Evolutionary conservation across 2,113 vertebrate species (phyloP), one percentile per base, ranked within the genome.

Genomic region (Crotalus helleri): DNA sequence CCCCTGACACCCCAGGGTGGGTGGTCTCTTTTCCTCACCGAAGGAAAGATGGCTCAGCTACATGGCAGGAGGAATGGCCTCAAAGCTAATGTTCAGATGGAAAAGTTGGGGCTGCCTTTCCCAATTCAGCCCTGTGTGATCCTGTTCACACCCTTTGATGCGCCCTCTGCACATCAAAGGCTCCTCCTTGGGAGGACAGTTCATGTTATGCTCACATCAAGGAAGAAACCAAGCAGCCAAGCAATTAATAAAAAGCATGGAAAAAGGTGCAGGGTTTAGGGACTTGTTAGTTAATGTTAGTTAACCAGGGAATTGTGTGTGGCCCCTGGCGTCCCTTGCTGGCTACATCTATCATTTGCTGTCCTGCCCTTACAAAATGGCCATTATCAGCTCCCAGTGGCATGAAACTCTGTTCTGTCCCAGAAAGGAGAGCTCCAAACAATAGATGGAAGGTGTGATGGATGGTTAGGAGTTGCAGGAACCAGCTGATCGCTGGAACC

Each of bases 271-370:
- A 21, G 69, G 69, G 13, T 81, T 81, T 39, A 39, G 69, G 64
- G 33, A n/a, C 13, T 39, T 69, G 61, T 69, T 69, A n/a, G 61
- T 64, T 69, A 69, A 94, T 95, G 89, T 93, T 92, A 95, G 96
- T 96, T 96, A 96, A 96, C 96, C 96, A 93, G 95, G 92, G 94
- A 94, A 96, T 94, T 24, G 90, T 96, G 94, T 95, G 24, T 0
- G 0, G 95, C 95, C 95, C 94, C 94, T 94, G 96, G 96, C 95
- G 64, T 92, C 15, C 57, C 94, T 85, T 91, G 29, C 92, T 69
- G 91, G 93, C 93, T 90, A 91, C 95, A 96, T 96, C 94, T 91
- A 94, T 97, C 96, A 97, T 95, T 39, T 94, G 93, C 93, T 90
- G 93, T 92, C 95, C 93, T 89, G 94, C 91, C 94, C 95, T 95